Base-by-base conservation (phyloP, 2,113 vertebrate genomes). In the Pimephales promelas region DNA sequence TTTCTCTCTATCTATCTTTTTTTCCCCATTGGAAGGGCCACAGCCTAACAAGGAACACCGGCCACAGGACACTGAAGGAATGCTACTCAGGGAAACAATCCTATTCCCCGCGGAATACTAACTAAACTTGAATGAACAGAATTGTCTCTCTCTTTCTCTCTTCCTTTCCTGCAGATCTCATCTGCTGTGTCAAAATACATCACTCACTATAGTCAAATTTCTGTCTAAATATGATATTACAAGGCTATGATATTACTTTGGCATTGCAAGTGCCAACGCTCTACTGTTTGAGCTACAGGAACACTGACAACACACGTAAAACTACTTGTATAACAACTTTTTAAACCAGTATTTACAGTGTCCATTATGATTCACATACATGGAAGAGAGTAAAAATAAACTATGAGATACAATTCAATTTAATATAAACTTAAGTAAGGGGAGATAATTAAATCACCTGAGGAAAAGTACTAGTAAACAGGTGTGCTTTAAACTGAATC, bases 11-110 rank as follows among this genome's bases (percentile, higher is more conserved):
- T 81, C 88, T 89, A 89, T 87, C 81, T 28, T 90, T 90, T 82
- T 86, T 92, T 94, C 91, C 80, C 83, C 72, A 84, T 90, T 92
- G 94, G 94, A 95, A 90, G 95, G 96, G 96, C 96, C 96, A 95
- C 94, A 95, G 95, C 96, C 96, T 97, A 97, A 98, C 97, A 98
- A 98, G 97, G 94, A 93, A 93, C 92, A 95, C 92, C 93, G 96
- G 94, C 96, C 96, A 95, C 92, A 96, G 96, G 85, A 96, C 95
- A 95, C 95, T 96, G 94, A 96, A 94, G 94, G 94, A 95, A 95
- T 94, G 92, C 94, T 93, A 92, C 94, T 93, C 93, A 93, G 94
- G 87, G 94, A 92, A 88, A 93, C 93, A 92, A 92, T 90, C 90
- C 92, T 94, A 95, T 94, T 94, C 95, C 90, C 91, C 89, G 91